These are phyloP conservation scores for Poicephalus gulielmi DNA, from an alignment of 2,113 vertebrate genomes.

Conservation along the genomic window DNA sequence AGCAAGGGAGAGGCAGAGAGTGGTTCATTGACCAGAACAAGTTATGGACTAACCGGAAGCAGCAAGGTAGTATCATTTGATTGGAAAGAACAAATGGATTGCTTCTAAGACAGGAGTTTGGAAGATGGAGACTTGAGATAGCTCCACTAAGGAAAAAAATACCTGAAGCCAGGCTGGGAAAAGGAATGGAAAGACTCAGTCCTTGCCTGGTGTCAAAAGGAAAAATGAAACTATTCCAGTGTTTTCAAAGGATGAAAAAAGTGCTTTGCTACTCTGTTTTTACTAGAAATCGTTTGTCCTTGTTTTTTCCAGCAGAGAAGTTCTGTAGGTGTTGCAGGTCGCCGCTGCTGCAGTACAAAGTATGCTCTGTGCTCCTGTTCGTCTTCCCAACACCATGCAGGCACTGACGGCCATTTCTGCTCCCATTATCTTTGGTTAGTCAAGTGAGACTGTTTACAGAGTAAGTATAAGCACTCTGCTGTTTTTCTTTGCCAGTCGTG, in stretches of 20 bases:
- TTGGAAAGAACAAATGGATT: not conserved
- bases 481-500: not conserved
- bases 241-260: not conserved
- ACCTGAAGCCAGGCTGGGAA: not conserved
- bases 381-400: not conserved
- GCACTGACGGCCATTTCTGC: not conserved
- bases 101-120: not conserved
- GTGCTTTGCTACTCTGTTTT: not conserved
- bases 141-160: not conserved
- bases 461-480: not conserved
- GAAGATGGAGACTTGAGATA: not conserved
- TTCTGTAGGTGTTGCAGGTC: not conserved
- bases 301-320: not conserved
- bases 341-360: not conserved
- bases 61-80: not conserved
- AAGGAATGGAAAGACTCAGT: not conserved
- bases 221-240: not conserved
- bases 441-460: conserved; percentile 31
- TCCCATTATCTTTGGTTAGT: conserved; percentile 37
- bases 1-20: not conserved
- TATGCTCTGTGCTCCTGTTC: not conserved
- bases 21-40: not conserved
- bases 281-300: not conserved
- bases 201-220: not conserved
- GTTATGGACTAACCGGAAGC: not conserved